A percentile compares a stretch with the other conserved stretches of the same genome.
Evolutionary conservation across 2,888 invertebrate species (phyloP).

Genomic region (Diabrotica balteata): DNA sequence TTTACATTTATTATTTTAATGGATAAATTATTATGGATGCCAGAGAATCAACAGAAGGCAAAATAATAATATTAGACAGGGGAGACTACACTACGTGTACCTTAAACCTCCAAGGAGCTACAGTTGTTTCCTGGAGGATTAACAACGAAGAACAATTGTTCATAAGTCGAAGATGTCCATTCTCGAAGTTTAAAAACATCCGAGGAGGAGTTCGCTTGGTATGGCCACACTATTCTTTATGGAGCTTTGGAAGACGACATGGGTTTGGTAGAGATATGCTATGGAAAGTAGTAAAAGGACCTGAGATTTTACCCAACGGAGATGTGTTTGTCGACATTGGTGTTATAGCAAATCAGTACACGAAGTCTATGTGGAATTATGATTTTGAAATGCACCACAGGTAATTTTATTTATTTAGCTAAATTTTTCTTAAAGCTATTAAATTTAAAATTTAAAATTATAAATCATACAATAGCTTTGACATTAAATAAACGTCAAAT

Average conservation of each 20-base stretch:
- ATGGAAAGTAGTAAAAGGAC: conserved; percentile 36
- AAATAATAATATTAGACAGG: conserved; percentile 36
- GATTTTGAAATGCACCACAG: conserved; percentile 36
- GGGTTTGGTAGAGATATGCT: conserved; percentile 37
- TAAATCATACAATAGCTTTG: too few relatives aligned
- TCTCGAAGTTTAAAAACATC: conserved; percentile 16
- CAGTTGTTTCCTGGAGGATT: conserved; percentile 42
- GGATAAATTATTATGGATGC: not conserved
- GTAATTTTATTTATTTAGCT: not conserved
- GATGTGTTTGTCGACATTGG: conserved; percentile 34
- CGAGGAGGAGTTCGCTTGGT: conserved; percentile 37
- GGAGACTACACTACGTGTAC: conserved; percentile 43
- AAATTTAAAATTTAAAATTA: too few relatives aligned
- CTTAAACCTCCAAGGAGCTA: conserved; percentile 39
- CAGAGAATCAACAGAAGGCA: conserved; percentile 5
- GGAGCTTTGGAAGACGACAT: conserved; percentile 31
- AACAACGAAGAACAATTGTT: conserved; percentile 39
- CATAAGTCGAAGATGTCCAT: conserved; percentile 13
- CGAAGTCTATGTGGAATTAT: conserved; percentile 37
- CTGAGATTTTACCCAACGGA: conserved; percentile 25
- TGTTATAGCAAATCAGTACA: conserved; percentile 32
- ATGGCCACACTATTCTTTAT: conserved; percentile 36
- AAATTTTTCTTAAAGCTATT: too few relatives aligned
- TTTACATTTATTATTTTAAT: too few relatives aligned
- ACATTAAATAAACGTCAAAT: too few relatives aligned